These are phyloP conservation scores for Neofelis nebulosa DNA, from an alignment of 2,113 vertebrate species.

Conservation along the genomic window DNA sequence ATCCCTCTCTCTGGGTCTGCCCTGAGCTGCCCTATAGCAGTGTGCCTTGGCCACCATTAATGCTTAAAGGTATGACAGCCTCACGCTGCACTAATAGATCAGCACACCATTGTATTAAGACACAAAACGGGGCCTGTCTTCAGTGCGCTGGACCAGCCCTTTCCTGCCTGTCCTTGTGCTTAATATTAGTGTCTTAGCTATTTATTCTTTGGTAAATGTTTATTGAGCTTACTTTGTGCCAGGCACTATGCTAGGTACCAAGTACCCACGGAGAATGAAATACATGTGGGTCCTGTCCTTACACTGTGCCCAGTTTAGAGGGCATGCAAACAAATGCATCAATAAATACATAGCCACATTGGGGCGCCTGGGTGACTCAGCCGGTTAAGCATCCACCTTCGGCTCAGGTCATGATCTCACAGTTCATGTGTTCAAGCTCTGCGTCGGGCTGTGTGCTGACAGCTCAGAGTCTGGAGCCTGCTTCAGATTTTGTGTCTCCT, in stretches of 20 bases:
- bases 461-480: too few species aligned
- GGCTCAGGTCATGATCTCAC: too few species aligned
- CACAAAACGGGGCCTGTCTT: neutral
- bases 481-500: too few species aligned
- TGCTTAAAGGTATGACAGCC: neutral
- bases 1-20: neutral
- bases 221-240: slow-evolving; percentile 29
- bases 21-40: neutral
- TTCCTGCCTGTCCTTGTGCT: neutral
- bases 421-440: too few species aligned
- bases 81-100: too few species aligned
- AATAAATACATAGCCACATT: neutral
- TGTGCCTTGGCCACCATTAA: neutral
- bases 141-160: neutral
- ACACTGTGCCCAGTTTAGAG: neutral
- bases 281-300: neutral
- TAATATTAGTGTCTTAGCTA: neutral
- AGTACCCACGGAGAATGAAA: neutral
- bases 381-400: too few species aligned
- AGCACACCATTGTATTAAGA: neutral
- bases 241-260: neutral
- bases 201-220: neutral
- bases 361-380: too few species aligned
- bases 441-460: too few species aligned
- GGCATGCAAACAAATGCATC: neutral